Evolutionary conservation across 1,140 invertebrate genomes (phyloP), one percentile per base, ranked within the genome.

Genomic region (Rhagoletis pomonella): DNA sequence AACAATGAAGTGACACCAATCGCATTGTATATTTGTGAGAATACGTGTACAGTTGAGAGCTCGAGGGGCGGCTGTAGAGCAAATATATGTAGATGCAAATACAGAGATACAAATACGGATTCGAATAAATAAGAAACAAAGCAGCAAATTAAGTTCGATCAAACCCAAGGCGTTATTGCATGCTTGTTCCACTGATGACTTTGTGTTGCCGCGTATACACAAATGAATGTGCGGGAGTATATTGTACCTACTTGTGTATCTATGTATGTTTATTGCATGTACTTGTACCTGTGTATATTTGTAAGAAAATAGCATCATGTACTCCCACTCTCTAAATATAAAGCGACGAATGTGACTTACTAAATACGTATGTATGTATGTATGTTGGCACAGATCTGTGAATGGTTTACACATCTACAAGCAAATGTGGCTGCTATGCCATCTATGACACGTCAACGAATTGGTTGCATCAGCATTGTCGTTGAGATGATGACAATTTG

Each of bases 91-190:
- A n/a, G n/a, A n/a, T n/a, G 50, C 17, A 14, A 3, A 81, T 42
- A 81, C 47, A 50, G 10, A 19, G 17, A 14, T 55, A 19, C 50
- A 50, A 19, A 55, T 81, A 58, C 19, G 42, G 73, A 81, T 29
- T 81, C 73, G 42, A 81, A 81, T 81, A 81, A 81, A 81, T 81
- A 81, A 81, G 73, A 81, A 81, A 81, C 73, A 81, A 81, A 81
- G 50, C 50, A 81, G 47, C 73, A 81, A 81, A 81, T 81, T 81
- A 81, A 81, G 73, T 81, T 81, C 73, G 73, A 81, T 81, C 73
- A 81, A 81, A 81, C 73, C 73, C 73, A 42, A 81, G 73, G 73
- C 73, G 73, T 81, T 81, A 55, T 81, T 81, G 73, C n/a, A 55
- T 81, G 73, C 73, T 55, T 81, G 73, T 81, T 17, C 73, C 44